Conservation (phyloP, 2,888 invertebrate species). For the Apodemia duryi region DNA sequence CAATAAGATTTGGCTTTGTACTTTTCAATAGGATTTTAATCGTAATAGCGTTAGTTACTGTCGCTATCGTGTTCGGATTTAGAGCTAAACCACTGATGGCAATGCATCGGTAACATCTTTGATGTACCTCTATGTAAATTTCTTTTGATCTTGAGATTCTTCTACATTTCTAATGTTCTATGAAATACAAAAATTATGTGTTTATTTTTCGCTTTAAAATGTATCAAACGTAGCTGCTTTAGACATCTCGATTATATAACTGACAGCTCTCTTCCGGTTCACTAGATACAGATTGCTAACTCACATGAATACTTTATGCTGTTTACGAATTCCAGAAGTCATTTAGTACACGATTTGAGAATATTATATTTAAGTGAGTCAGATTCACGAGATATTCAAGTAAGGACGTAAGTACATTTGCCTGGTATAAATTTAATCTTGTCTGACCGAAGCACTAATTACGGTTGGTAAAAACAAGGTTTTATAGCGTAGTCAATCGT, state of each 20-base stretch:
- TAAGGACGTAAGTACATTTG: background rate
- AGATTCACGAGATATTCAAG: constrained; percentile 30
- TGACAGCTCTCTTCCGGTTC: constrained; percentile 45
- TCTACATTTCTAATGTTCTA: too few species aligned
- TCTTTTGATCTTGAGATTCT: too few species aligned
- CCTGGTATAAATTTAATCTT: constrained; percentile 36
- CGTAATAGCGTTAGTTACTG: too few species aligned
- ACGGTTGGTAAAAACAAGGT: constrained; percentile 62
- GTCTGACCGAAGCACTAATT: constrained; percentile 61
- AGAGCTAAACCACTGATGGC: too few species aligned
- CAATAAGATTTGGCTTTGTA: too few species aligned
- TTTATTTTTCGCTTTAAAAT: background rate
- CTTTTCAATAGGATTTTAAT: too few species aligned
- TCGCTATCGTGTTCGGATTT: too few species aligned
- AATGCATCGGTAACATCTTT: too few species aligned
- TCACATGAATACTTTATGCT: constrained; percentile 50
- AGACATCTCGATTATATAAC: constrained; percentile 7
- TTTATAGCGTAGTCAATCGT: constrained; percentile 67
- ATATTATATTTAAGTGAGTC: constrained; percentile 41
- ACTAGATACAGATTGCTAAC: constrained; percentile 52
- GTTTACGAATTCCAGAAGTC: constrained; percentile 60
- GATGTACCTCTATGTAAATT: too few species aligned
- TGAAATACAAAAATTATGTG: too few species aligned
- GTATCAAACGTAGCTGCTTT: constrained; percentile 5
- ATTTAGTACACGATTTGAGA: constrained; percentile 53